Percentiles rank a stretch among this genome's conserved stretches.
Evolutionary conservation across 64 coral and sea anemone species (phyloP).

Genomic region (Catalaphyllia jardinei): DNA sequence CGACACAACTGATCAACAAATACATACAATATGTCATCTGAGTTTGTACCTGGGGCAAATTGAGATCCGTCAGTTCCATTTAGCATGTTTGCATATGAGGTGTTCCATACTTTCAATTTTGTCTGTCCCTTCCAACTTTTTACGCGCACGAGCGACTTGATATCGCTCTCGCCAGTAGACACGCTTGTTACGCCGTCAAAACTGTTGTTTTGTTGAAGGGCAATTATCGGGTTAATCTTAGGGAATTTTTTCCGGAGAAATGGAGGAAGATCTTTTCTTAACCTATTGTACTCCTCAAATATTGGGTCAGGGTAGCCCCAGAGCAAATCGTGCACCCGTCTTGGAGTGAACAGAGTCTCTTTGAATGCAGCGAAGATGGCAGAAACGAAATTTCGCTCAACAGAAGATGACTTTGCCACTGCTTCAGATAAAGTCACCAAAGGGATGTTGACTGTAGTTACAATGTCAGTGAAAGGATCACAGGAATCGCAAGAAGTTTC

Average conservation of each 20-base stretch:
- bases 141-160: conserved; percentile 60
- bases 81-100: conserved; percentile 81
- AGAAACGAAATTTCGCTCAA: conserved; percentile 22
- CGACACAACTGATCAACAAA: conserved; percentile 92
- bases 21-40: conserved; percentile 75
- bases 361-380: conserved; percentile 36
- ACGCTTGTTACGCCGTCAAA: conserved; percentile 67
- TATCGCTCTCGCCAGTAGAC: conserved; percentile 71
- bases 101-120: conserved; percentile 79
- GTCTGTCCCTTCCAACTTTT: conserved; percentile 67
- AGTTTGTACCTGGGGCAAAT: conserved; percentile 64
- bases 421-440: conserved; percentile 67
- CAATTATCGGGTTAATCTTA: conserved; percentile 62
- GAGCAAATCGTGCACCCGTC: conserved; percentile 79
- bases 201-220: conserved; percentile 84
- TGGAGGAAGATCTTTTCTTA: background rate
- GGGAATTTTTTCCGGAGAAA: conserved; percentile 41
- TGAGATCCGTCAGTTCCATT: conserved; percentile 96
- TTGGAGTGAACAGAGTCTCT: conserved; percentile 67
- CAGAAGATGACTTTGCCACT: conserved; percentile 21
- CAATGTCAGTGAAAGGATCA: conserved; percentile 60
- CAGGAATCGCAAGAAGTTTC: conserved; percentile 70
- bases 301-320: conserved; percentile 97
- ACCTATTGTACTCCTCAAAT: conserved; percentile 61
- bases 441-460: conserved; percentile 81